Base-by-base conservation (phyloP, 2,888 invertebrate species). In the Micoletzkya japonica region DNA sequence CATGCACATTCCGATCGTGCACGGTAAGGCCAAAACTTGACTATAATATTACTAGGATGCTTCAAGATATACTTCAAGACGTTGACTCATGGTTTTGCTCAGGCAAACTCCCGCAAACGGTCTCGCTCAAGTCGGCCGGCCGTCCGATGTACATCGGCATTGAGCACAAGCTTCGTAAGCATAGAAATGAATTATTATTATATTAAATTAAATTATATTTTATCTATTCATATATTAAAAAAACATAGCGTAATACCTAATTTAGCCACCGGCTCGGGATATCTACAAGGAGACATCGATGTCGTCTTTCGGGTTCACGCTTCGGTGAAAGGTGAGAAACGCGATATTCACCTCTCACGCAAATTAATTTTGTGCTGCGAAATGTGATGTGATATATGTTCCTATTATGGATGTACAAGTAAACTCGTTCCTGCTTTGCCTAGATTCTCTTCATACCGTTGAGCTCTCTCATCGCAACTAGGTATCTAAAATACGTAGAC, bases 281-380 rank as follows among this genome's bases (percentile, higher is more conserved):
- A 74, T 52, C 76, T 85, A 10, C 70, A 70, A 39, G 81, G 80
- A 24, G 83, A 83, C 28, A 74, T 85, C 32, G 74, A 82, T 58
- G 24, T 85, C 1, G 74, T 80, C 1, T 83, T 85, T 73, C 70
- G 81, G 50, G 75, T 85, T 28, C 82, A 85, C 70, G 85, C 85
- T 2, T 78, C 81, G 6, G 84, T 85, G 7, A 59, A 76, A 7
- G 76, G 81, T 78, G 56, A 44, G 44, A 44, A 44, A 14, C 20
- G 44, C 44, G 10, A 14, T 14, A 14, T 17, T 17, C n/a, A n/a
- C n/a, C n/a, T n/a, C n/a, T n/a, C n/a, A n/a, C n/a, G n/a, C n/a
- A n/a, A n/a, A n/a, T n/a, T n/a, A n/a, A n/a, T n/a, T n/a, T n/a
- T n/a, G n/a, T n/a, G n/a, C n/a, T n/a, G n/a, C n/a, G n/a, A n/a